phyloP scores from a whole-genome alignment of 2,888 invertebrate species.

The Saturnia pavonia region DNA sequence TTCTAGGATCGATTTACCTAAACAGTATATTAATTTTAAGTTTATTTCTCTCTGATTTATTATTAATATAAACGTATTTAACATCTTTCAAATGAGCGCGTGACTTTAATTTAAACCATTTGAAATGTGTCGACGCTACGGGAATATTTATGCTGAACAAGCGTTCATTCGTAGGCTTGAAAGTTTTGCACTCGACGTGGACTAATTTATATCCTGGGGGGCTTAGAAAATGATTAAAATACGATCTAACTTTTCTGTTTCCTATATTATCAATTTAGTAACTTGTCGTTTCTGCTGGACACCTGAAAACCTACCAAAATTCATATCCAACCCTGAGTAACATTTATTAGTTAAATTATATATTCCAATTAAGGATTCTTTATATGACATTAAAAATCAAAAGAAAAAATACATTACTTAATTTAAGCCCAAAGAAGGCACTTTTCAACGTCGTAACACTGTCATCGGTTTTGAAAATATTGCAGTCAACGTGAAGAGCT shows the following conservation, averaged over 20 bases:
- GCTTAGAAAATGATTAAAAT: neutral
- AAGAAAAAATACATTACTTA: too few relatives aligned
- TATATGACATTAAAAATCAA: too few relatives aligned
- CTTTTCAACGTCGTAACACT: too few relatives aligned
- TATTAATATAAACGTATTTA: constrained; percentile 3
- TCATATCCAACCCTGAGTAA: too few relatives aligned
- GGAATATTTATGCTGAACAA: constrained; percentile 4
- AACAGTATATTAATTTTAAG: constrained; percentile 1
- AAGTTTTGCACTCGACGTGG: neutral
- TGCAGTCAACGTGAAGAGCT: too few relatives aligned
- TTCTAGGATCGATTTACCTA: neutral
- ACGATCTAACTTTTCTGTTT: neutral
- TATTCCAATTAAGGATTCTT: too few relatives aligned
- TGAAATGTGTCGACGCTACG: neutral
- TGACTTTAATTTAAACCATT: constrained; percentile 11
- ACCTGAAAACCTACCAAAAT: too few relatives aligned
- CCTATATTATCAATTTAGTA: neutral
- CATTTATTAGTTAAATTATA: too few relatives aligned
- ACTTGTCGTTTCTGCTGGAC: neutral
- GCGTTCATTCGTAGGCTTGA: neutral
- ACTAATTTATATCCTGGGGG: neutral
- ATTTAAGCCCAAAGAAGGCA: too few relatives aligned
- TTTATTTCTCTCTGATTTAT: constrained; percentile 6
- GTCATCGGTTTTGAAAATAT: too few relatives aligned
- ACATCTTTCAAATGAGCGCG: constrained; percentile 9